Evolutionary conservation across 2,797 vertebrate species (phyloP).

Genomic region (Tiaroga cobitis): DNA sequence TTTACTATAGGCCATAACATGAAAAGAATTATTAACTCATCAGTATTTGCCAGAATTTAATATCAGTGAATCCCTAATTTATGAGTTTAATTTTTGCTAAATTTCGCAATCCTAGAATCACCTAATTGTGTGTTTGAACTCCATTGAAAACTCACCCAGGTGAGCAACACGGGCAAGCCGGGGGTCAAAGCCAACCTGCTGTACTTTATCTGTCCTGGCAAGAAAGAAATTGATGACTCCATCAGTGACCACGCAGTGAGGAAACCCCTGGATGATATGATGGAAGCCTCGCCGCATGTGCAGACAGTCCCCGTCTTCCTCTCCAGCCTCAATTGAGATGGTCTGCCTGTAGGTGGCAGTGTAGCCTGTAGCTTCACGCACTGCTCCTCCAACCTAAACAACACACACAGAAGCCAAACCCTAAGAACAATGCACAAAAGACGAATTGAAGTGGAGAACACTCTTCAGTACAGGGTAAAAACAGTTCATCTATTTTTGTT

Average conservation of each 20-base stretch:
- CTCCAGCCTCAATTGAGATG: conserved; percentile 83
- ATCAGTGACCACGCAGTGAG: conserved; percentile 89
- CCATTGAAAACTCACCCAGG: conserved; percentile 81
- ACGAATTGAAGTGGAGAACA: neutral
- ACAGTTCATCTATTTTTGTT: neutral
- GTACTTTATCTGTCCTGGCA: conserved; percentile 90
- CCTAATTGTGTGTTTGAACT: neutral
- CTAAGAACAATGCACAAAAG: neutral
- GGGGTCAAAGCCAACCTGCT: conserved; percentile 92
- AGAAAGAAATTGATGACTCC: conserved; percentile 96
- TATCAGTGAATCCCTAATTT: neutral
- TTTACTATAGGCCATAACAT: neutral
- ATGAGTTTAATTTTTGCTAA: neutral
- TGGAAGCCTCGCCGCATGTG: conserved; percentile 84
- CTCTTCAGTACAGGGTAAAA: neutral
- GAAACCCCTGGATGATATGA: conserved; percentile 86
- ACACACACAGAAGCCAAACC: conserved; percentile 38
- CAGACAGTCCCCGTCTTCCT: conserved; percentile 87
- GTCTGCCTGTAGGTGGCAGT: conserved; percentile 88
- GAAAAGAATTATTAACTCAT: too few species aligned
- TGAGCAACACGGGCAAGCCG: conserved; percentile 86
- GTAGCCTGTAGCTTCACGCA: conserved; percentile 88
- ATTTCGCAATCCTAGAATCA: neutral
- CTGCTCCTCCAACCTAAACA: conserved; percentile 88
- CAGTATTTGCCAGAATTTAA: neutral